Conservation (phyloP, 2,888 invertebrate genomes). For the Caenorhabditis sinica region DNA sequence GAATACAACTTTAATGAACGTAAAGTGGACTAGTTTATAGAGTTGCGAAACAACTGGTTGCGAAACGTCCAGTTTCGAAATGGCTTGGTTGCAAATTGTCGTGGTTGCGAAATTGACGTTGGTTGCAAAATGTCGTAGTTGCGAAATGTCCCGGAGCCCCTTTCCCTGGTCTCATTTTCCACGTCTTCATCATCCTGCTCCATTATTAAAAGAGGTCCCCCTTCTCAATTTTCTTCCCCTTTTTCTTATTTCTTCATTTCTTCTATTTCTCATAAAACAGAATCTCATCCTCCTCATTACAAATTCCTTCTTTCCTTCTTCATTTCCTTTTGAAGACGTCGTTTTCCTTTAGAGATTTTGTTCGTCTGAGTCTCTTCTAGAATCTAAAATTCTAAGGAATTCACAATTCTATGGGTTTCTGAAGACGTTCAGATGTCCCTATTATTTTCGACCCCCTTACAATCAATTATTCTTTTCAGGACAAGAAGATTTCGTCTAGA, state of each 20-base stretch:
- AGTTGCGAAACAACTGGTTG: too few species aligned
- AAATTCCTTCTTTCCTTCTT: slow-evolving; percentile 17
- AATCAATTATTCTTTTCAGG: slow-evolving; percentile 12
- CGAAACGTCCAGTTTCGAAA: too few species aligned
- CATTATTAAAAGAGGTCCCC: slow-evolving; percentile 38
- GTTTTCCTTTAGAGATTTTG: neutral
- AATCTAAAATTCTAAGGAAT: neutral
- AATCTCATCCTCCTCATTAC: slow-evolving; percentile 42
- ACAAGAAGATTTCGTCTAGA: neutral
- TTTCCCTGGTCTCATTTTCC: neutral
- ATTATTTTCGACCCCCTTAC: too few species aligned
- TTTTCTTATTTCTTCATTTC: neutral
- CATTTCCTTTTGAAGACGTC: neutral
- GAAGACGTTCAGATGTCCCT: neutral
- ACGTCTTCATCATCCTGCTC: neutral
- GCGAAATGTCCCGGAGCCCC: too few species aligned
- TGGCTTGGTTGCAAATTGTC: too few species aligned
- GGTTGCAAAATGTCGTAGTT: too few species aligned
- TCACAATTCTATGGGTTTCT: too few species aligned
- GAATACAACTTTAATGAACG: too few species aligned
- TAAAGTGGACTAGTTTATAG: too few species aligned
- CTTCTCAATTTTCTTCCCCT: slow-evolving; percentile 20
- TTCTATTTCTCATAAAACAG: slow-evolving; percentile 57
- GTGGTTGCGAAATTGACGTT: too few species aligned
- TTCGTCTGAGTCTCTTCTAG: slow-evolving; percentile 5